Base-by-base conservation (phyloP, 92 coral and sea anemone genomes). In the Siderastrea radians region DNA sequence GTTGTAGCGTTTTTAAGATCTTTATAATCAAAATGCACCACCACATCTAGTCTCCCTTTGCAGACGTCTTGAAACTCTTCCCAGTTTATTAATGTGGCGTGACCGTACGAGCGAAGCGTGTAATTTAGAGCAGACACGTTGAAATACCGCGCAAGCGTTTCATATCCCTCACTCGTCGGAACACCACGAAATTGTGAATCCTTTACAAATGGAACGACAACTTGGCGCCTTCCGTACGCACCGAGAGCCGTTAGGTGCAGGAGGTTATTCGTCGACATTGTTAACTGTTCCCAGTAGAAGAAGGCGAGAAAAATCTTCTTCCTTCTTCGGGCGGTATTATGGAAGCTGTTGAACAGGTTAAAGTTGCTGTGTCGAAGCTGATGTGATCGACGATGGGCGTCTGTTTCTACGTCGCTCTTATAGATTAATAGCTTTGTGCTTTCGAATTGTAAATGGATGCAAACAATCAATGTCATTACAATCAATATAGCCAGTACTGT, bases 121-220 rank as follows among this genome's bases (percentile, higher is more conserved):
- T 89, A 70, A 76, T 94, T 93, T 70, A 94, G 79, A 55, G 87
- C 80, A 7, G 72, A 55, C 9, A 91, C 68, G 63, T 96, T 80
- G 68, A 87, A 96, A 84, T 96, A 96, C 44, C 82, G 84, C 13
- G 79, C 85, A 14, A 96, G 87, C 12, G 98, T 90, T 64, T 93
- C 90, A 68, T 90, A 93, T 44, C 74, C 84, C 46, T 77, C 3
- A 3, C 80, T 53, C 49, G 62, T 73, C 66, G 85, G 72, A 52
- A 72, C 88, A 51, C 85, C 85, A 51, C 54, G 13, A 52, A 80
- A 80, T 6, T 2, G 8, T 7, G 99, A 96, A 81, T 95, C 84
- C 52, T 93, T 96, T 60, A 96, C 99, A 89, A 94, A 96, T 84
- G 99, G 99, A 38, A 95, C 91, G 3, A 96, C 99, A 71, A 95